Percentiles rank a stretch among this genome's conserved stretches.
Evolutionary conservation across 2,797 vertebrate species (phyloP).

Genomic region (Propithecus perrieri): DNA sequence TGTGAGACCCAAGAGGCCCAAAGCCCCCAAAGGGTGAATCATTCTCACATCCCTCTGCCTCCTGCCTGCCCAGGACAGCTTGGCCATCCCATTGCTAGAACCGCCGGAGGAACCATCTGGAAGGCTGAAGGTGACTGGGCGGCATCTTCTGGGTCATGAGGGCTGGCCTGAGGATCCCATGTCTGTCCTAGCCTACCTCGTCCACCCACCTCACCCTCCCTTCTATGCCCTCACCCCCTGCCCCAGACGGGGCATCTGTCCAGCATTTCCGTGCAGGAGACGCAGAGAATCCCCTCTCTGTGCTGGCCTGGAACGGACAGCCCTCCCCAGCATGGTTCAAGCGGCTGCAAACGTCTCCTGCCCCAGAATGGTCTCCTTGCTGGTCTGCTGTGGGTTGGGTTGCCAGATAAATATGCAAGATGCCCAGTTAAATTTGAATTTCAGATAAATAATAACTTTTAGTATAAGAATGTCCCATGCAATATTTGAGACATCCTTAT

Average conservation of each 20-base stretch:
- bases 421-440: neutral
- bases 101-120: neutral
- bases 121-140: neutral
- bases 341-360: rapidly evolving
- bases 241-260: neutral
- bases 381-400: neutral
- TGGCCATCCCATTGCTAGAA: neutral
- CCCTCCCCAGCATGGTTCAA: neutral
- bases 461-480: neutral
- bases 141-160: neutral
- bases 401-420: neutral
- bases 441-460: neutral
- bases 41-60: neutral
- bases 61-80: neutral
- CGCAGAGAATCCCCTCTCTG: neutral
- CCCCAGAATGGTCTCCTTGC: neutral
- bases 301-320: neutral
- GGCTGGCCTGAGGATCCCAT: neutral
- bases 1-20: neutral
- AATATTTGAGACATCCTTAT: neutral
- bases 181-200: neutral
- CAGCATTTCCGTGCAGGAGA: neutral
- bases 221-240: rapidly evolving
- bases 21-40: neutral
- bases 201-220: neutral